phyloP scores from a whole-genome alignment of 1,140 invertebrate species.

The Fopius arisanus region DNA sequence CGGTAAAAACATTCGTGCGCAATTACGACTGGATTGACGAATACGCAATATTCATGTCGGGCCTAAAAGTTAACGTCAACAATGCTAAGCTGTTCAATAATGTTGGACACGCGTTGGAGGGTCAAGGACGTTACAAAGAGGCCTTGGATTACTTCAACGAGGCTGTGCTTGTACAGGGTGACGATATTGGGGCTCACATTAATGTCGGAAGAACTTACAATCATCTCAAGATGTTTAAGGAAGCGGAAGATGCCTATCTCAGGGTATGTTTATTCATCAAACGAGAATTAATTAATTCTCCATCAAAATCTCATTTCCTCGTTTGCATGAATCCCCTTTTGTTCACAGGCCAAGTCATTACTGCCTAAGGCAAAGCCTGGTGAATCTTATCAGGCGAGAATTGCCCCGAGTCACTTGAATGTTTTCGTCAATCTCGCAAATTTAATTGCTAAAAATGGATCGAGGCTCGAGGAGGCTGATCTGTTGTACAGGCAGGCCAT shows the following conservation, averaged over 20 bases:
- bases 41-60: slow-evolving; percentile 92
- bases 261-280: slow-evolving; percentile 64
- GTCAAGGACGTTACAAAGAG: slow-evolving; percentile 81
- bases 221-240: slow-evolving; percentile 87
- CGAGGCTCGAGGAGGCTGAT: slow-evolving; percentile 91
- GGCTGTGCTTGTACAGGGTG: slow-evolving; percentile 91
- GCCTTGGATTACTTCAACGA: slow-evolving; percentile 92
- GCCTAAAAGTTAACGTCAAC: slow-evolving; percentile 86
- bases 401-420: slow-evolving; percentile 95
- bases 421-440: slow-evolving; percentile 96
- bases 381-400: slow-evolving; percentile 92
- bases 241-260: slow-evolving; percentile 92
- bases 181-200: slow-evolving; percentile 96
- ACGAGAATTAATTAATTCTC: not conserved
- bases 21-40: slow-evolving; percentile 94
- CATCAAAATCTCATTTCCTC: not conserved
- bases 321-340: not conserved
- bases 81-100: slow-evolving; percentile 98
- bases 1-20: slow-evolving; percentile 82
- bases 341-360: slow-evolving; percentile 79
- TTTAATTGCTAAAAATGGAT: slow-evolving; percentile 92
- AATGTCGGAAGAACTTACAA: slow-evolving; percentile 96
- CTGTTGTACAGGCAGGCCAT: slow-evolving; percentile 93
- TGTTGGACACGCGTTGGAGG: slow-evolving; percentile 93
- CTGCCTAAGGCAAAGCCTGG: slow-evolving; percentile 91